These are phyloP conservation scores for Apamea sordens DNA, from an alignment of 2,888 invertebrate species.

Conservation along the genomic window DNA sequence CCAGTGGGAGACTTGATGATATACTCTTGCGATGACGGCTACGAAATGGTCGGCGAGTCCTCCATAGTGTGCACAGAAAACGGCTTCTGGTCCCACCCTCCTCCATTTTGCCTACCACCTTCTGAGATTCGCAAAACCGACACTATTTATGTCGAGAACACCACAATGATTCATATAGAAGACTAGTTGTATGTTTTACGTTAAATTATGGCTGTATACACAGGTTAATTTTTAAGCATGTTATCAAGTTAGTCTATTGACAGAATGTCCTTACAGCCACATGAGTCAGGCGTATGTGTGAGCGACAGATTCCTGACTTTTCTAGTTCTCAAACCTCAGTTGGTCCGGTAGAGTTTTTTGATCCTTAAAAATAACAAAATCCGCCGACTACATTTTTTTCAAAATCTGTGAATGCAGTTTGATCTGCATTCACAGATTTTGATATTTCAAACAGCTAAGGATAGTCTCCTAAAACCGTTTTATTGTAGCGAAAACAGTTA, in stretches of 20 bases:
- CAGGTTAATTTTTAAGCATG: not conserved
- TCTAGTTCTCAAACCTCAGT: not conserved
- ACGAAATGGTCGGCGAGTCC: constrained; percentile 92
- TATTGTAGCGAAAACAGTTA: not conserved
- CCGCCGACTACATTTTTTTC: too few relatives aligned
- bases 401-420: too few relatives aligned
- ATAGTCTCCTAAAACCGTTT: not conserved
- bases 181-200: constrained; percentile 64
- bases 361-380: not conserved
- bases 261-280: not conserved
- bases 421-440: too few relatives aligned
- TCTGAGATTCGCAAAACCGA: constrained; percentile 80
- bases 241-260: not conserved
- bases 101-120: constrained; percentile 93
- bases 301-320: not conserved
- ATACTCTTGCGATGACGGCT: constrained; percentile 90
- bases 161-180: constrained; percentile 83
- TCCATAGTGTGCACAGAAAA: constrained; percentile 96
- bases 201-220: not conserved
- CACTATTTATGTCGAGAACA: constrained; percentile 85
- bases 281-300: too few relatives aligned
- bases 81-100: constrained; percentile 96
- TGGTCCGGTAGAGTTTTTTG: not conserved
- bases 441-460: not conserved
- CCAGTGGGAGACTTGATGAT: constrained; percentile 95